phyloP scores from a whole-genome alignment of 92 coral and sea anemone genomes.

The Pocillopora grandis region DNA sequence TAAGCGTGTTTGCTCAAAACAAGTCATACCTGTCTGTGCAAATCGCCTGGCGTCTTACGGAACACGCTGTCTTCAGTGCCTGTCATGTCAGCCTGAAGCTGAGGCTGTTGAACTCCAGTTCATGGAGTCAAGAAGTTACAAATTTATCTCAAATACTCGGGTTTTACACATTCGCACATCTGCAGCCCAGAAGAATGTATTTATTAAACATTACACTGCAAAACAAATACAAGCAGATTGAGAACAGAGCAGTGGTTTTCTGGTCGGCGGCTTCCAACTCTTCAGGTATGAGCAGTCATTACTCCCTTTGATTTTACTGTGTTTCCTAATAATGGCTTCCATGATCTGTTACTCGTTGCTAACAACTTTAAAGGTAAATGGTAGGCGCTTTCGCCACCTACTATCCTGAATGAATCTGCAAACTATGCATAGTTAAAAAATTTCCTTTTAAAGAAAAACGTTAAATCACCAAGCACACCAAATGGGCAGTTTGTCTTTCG shows the following conservation, averaged over 20 bases:
- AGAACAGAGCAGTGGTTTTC: slow-evolving; percentile 54
- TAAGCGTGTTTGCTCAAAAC: slow-evolving; percentile 65
- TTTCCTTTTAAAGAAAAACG: too few relatives aligned
- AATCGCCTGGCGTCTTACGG: slow-evolving; percentile 65
- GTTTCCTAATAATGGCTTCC: not conserved
- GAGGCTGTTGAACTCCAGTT: slow-evolving; percentile 48
- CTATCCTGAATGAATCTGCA: too few relatives aligned
- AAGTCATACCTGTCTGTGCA: slow-evolving; percentile 48
- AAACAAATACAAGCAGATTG: slow-evolving; percentile 46
- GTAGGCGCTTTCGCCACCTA: too few relatives aligned
- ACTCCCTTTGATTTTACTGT: not conserved
- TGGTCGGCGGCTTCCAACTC: slow-evolving; percentile 69
- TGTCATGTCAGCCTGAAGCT: slow-evolving; percentile 48
- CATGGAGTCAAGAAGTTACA: slow-evolving; percentile 52
- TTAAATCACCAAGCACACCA: too few relatives aligned
- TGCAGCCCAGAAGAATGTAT: slow-evolving; percentile 60
- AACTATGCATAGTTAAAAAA: not conserved
- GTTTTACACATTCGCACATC: slow-evolving; percentile 41
- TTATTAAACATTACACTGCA: slow-evolving; percentile 57
- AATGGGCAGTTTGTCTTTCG: too few relatives aligned
- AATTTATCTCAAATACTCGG: slow-evolving; percentile 25
- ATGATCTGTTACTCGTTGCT: too few relatives aligned
- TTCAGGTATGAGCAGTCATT: slow-evolving; percentile 50
- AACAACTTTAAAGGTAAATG: too few relatives aligned
- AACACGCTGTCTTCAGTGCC: slow-evolving; percentile 51